These are phyloP conservation scores for Lasioglossum leucozonium DNA, from an alignment of 2,888 invertebrate genomes.

Conservation along the genomic window DNA sequence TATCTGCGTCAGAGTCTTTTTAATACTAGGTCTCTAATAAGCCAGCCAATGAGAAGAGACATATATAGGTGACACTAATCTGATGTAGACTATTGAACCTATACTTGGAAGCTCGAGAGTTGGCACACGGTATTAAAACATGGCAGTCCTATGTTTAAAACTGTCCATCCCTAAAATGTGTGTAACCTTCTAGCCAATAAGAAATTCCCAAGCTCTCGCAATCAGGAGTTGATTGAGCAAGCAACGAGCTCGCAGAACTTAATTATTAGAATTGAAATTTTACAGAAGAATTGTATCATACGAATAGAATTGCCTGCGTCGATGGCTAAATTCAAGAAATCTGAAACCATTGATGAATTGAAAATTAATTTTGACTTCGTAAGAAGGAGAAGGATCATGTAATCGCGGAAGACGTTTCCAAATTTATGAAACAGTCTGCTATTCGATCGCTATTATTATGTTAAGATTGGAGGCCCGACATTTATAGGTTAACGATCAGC, in stretches of 20 bases:
- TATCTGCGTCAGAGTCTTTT: too few species aligned
- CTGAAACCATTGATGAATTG: neutral
- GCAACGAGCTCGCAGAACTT: neutral
- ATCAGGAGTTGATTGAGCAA: neutral
- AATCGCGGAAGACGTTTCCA: conserved; percentile 34
- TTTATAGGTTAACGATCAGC: conserved; percentile 76
- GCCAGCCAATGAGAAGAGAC: neutral
- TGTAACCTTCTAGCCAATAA: neutral
- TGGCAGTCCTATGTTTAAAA: neutral
- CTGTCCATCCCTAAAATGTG: neutral
- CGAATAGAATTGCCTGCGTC: neutral
- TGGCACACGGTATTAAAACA: neutral
- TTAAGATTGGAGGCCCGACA: conserved; percentile 44
- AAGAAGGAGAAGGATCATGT: neutral
- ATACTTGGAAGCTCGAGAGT: neutral
- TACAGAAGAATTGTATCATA: neutral
- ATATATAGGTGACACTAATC: neutral
- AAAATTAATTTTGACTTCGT: neutral
- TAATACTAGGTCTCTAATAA: too few species aligned
- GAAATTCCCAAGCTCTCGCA: neutral
- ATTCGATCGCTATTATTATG: conserved; percentile 39
- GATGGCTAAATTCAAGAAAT: neutral
- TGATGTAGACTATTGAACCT: neutral
- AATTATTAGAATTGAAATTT: neutral
- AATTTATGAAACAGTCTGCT: conserved; percentile 27